Base-by-base conservation (phyloP, 2,888 invertebrate genomes). In the Tupiocoris notatus region DNA sequence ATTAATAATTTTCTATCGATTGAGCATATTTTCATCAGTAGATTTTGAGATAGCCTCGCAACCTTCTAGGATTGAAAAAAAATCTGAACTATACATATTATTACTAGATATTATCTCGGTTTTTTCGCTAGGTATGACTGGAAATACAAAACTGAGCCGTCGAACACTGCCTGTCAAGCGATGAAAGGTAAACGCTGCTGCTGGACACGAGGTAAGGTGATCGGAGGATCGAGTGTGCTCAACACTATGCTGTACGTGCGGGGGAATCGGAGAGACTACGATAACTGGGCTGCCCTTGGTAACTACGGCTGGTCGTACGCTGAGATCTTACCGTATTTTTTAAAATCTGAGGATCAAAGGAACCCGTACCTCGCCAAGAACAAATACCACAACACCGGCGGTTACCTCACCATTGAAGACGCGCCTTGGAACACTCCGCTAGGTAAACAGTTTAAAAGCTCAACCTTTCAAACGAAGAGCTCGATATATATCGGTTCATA, bases 201-300 rank as follows among this genome's bases (percentile, higher is more conserved):
- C 81, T 95, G 95, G 95, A 95, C 95, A 0, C 88, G 95, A 77
- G 96, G 96, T 65, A 80, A 80, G 59, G 81, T 81, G 18, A 81
- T 82, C 63, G 81, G 82, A 0, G 96, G 96, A 0, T 93, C 92
- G 2, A 93, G 93, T 57, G 93, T 94, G 0, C 86, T 95, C 0
- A 96, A 95, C 82, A 93, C 93, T 0, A 95, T 96, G 95, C 87
- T 95, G 0, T 96, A 97, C 83, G 89, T 96, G 61, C 86, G 96
- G 78, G 96, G 96, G 0, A 95, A 95, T 83, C 88, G 88, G 75
- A 86, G 92, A 0, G 96, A 96, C 84, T 97, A 89, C 83, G 92
- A 96, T 83, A 88, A 91, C 71, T 97, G 96, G 96, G 92, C 91
- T 56, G 86, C 88, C 0, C 86, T 91, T 25, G 96, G 96, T 0